Evolutionary conservation across 2,113 vertebrate genomes (phyloP).

Genomic region (Cryptomyrus ogoouensis): DNA sequence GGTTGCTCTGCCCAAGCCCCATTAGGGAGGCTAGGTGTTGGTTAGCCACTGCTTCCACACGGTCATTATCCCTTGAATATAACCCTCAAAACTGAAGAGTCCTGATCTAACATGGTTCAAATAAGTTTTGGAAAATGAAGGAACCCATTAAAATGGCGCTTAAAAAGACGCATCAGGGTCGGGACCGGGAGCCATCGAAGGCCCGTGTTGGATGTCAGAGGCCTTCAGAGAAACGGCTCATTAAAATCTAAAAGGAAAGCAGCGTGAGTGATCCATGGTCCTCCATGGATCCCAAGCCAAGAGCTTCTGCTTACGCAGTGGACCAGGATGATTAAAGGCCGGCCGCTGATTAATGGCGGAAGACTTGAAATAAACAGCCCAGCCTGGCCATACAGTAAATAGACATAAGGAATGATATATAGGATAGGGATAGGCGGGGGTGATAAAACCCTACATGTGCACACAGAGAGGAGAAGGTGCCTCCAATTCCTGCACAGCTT

Average conservation of each 20-base stretch:
- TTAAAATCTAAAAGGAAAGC: slow-evolving; percentile 1
- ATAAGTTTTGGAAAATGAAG: background rate
- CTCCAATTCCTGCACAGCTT: background rate
- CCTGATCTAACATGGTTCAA: background rate
- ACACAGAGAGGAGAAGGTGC: background rate
- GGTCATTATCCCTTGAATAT: background rate
- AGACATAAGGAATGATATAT: background rate
- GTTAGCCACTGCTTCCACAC: background rate
- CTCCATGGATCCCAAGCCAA: background rate
- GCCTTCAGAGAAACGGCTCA: background rate
- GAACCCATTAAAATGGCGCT: background rate
- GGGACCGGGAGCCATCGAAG: background rate
- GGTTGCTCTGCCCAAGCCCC: background rate
- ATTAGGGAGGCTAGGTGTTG: background rate
- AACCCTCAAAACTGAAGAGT: background rate
- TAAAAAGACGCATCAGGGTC: background rate
- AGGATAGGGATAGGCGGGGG: background rate
- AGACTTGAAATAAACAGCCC: background rate
- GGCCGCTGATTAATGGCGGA: background rate
- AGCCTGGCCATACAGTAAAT: background rate
- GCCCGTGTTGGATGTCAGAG: background rate
- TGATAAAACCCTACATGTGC: background rate
- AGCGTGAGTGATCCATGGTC: background rate
- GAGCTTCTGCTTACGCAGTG: background rate
- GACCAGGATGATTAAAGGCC: background rate